Evolutionary conservation across 2,113 vertebrate species (phyloP).

Genomic region (Malaclemys terrapin): DNA sequence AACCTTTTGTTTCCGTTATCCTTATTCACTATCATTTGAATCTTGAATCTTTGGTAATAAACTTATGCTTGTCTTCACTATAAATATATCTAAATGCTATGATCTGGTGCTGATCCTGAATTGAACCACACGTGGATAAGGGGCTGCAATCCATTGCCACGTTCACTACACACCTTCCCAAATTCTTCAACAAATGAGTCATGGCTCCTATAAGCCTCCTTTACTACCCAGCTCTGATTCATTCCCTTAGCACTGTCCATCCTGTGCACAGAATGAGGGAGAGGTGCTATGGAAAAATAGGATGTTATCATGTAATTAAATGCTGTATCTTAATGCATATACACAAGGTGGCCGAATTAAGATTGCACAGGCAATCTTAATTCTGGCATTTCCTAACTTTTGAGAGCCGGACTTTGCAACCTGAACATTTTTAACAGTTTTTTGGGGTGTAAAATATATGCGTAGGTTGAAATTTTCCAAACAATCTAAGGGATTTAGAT

Average conservation of each 20-base stretch:
- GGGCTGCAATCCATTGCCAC: background rate
- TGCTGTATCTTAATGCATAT: background rate
- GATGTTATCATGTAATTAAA: background rate
- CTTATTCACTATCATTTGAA: no score
- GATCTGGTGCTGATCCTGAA: no score
- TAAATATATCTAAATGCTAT: no score
- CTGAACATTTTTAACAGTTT: background rate
- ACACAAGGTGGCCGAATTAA: background rate
- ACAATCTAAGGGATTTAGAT: background rate
- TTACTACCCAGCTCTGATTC: background rate
- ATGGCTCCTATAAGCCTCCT: no score
- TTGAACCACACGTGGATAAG: no score
- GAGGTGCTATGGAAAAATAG: background rate
- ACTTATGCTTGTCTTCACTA: no score
- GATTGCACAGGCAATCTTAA: background rate
- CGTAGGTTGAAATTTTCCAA: background rate
- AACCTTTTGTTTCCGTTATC: no score
- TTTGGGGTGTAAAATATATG: background rate
- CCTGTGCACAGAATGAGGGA: fast-evolving
- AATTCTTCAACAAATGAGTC: no score
- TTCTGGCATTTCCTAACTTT: background rate
- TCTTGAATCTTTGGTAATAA: no score
- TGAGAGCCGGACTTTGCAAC: background rate
- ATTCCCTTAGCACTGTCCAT: background rate
- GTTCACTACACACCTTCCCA: background rate